Evolutionary conservation across 2,113 vertebrate genomes (phyloP).

Genomic region (Condylura cristata): DNA sequence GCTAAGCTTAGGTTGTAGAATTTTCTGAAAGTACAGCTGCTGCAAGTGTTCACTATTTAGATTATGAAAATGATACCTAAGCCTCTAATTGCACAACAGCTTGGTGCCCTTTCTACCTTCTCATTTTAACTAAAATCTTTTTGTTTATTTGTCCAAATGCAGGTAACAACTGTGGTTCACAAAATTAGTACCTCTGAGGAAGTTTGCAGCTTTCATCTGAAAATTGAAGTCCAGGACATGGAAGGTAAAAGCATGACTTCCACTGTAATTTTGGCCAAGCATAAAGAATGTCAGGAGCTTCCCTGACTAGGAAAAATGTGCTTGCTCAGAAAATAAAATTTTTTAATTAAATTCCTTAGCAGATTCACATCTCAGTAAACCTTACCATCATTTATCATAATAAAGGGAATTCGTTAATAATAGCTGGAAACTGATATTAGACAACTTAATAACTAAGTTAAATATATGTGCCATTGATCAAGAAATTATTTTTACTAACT

Average conservation of each 20-base stretch:
- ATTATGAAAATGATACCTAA: neutral
- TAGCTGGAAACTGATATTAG: neutral
- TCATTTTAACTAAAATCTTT: constrained; percentile 25
- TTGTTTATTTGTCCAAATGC: constrained; percentile 37
- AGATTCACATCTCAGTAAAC: neutral
- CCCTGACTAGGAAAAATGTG: neutral
- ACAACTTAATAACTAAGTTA: constrained; percentile 5
- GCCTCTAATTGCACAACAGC: no score
- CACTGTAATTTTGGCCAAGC: constrained; percentile 4
- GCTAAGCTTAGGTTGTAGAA: neutral
- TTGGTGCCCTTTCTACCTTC: neutral
- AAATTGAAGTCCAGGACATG: constrained; percentile 80
- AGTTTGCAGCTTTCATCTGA: constrained; percentile 90
- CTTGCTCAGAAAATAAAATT: constrained; percentile 15
- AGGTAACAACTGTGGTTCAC: constrained; percentile 93
- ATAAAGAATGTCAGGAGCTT: neutral
- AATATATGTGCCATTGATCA: neutral
- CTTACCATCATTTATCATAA: neutral
- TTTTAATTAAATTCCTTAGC: neutral
- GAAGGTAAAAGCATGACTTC: constrained; percentile 78
- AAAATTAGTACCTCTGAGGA: constrained; percentile 84
- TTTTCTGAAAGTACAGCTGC: neutral
- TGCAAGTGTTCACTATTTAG: neutral
- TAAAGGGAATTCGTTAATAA: neutral
- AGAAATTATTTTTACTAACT: neutral